Percentiles rank a stretch among this genome's conserved stretches.
Conservation (phyloP, 2,797 vertebrate species). For the Lepus oiostolus region DNA sequence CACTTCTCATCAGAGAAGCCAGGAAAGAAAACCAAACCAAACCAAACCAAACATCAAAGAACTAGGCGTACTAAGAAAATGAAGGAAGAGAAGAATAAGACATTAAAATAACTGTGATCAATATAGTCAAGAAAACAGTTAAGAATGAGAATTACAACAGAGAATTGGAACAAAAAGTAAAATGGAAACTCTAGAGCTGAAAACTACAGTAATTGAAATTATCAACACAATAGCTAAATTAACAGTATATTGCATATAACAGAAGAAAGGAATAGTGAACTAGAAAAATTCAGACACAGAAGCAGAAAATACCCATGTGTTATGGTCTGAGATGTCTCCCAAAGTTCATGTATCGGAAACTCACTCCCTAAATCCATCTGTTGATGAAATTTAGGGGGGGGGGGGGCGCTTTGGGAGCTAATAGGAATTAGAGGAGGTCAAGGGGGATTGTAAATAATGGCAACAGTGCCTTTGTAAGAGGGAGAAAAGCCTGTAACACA, state of each 20-base stretch:
- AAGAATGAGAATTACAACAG: background rate
- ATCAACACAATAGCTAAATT: background rate
- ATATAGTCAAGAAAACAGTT: background rate
- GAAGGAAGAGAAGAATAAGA: background rate
- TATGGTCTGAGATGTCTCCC: too few species aligned
- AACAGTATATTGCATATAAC: background rate
- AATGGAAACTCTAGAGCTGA: conserved; percentile 16
- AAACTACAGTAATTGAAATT: conserved; percentile 23
- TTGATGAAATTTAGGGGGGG: background rate
- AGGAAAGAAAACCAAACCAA: too few species aligned
- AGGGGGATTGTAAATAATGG: background rate
- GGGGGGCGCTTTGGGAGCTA: background rate
- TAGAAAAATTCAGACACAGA: background rate
- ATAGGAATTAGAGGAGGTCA: background rate
- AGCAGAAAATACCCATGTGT: background rate
- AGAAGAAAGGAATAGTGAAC: background rate
- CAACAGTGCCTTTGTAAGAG: background rate
- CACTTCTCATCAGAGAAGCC: background rate
- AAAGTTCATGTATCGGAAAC: background rate
- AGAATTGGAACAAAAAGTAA: conserved; percentile 10
- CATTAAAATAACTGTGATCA: background rate
- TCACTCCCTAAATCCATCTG: background rate
- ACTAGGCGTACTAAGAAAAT: background rate
- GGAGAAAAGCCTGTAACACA: background rate
- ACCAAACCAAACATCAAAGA: too few species aligned